Base-by-base conservation (phyloP, 2,888 invertebrate species). In the Polia nebulosa region DNA sequence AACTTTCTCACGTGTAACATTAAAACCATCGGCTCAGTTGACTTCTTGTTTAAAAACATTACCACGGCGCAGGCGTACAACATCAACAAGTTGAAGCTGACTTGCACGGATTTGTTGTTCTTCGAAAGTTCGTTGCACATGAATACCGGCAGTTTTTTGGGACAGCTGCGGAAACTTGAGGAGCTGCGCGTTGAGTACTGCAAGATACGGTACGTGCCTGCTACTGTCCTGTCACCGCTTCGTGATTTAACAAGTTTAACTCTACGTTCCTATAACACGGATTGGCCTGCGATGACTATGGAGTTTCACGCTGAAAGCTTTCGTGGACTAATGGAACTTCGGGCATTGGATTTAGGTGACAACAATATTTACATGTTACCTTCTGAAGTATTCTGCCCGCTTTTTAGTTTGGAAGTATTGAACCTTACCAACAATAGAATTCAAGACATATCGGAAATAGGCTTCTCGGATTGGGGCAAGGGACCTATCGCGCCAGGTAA, bases 261-360 rank as follows among this genome's bases (percentile, higher is more conserved):
- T 52, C 90, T 98, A 72, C 96, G 97, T 70, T 97, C 98, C 44
- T 97, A 97, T 89, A 98, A 98, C 90, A 97, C 97, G 56, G 97
- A 98, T 89, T 98, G 97, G 97, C 97, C 97, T 44, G 96, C 97
- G 36, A 97, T 97, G 97, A 97, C 97, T 79, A 97, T 97, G 97
- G 97, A 98, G 88, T 95, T 98, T 78, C 97, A 97, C 86, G 96
- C 97, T 57, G 97, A 97, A 90, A 97, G 97, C 89, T 97, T 98
- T 82, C 96, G 97, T 79, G 97, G 97, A 45, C 93, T 98, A 83
- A 96, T 96, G 87, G 97, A 97, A 88, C 95, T 98, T 58, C 96
- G 97, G 66, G 95, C 96, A 65, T 93, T 98, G 80, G 97, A 98
- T 91, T 95, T 98, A 68, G 97, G 97, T 53, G 97, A 97, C 87